Percentiles rank a stretch among this genome's conserved stretches.
Conservation (phyloP, 2,888 invertebrate genomes). For the Standfussiana lucernea region DNA sequence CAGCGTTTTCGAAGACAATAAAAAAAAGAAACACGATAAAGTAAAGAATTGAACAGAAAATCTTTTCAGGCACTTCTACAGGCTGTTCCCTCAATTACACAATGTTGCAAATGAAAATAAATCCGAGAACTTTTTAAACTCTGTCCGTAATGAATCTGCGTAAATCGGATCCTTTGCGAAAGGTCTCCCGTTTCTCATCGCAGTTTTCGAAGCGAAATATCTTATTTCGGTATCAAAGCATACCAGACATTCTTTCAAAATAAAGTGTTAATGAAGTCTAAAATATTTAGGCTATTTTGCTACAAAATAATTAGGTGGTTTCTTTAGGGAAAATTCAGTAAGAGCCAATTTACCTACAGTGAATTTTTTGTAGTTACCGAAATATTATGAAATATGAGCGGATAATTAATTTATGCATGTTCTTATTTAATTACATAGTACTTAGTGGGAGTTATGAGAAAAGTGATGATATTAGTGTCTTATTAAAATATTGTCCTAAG, state of each 20-base stretch:
- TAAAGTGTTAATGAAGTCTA: constrained; percentile 12
- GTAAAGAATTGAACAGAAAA: neutral
- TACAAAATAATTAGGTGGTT: neutral
- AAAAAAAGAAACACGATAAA: constrained; percentile 18
- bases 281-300: neutral
- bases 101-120: constrained; percentile 54
- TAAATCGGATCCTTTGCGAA: constrained; percentile 40
- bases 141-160: constrained; percentile 44
- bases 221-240: constrained; percentile 9
- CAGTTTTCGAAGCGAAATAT: constrained; percentile 15
- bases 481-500: neutral
- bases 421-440: neutral
- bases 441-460: neutral
- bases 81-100: neutral
- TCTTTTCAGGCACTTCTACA: constrained; percentile 10
- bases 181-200: constrained; percentile 3
- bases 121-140: constrained; percentile 65
- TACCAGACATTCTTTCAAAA: constrained; percentile 34
- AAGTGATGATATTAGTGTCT: constrained; percentile 10
- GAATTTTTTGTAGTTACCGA: neutral
- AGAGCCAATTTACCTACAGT: neutral
- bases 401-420: constrained; percentile 20
- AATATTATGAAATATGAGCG: neutral
- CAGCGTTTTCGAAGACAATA: neutral
- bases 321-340: neutral